Conservation (phyloP, 2,888 invertebrate species). For the Caenorhabditis sp. region DNA sequence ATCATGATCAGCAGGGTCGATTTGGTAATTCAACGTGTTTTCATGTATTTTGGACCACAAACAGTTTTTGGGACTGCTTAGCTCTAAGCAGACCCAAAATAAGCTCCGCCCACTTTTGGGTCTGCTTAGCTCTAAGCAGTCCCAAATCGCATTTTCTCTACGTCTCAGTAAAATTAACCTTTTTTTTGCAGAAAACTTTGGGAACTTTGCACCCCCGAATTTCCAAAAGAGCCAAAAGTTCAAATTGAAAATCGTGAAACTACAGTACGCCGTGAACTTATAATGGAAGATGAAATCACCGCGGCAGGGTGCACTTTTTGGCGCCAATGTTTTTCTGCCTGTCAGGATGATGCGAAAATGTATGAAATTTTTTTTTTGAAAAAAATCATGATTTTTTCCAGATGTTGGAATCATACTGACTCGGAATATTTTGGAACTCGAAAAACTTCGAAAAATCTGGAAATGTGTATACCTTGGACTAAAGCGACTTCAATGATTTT, state of each 20-base stretch:
- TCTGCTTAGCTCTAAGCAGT: too few relatives aligned
- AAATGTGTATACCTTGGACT: not conserved
- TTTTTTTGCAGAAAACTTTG: slow-evolving; percentile 15
- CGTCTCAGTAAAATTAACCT: too few relatives aligned
- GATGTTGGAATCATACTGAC: not conserved
- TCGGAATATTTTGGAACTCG: not conserved
- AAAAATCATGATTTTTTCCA: too few relatives aligned
- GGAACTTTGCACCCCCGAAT: slow-evolving; percentile 13
- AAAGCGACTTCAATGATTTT: not conserved
- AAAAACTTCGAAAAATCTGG: not conserved
- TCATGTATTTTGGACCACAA: not conserved
- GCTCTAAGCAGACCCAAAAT: not conserved
- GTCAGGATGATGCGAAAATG: slow-evolving; percentile 24
- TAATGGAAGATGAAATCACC: slow-evolving; percentile 28
- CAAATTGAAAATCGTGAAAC: not conserved
- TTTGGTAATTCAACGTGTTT: too few relatives aligned
- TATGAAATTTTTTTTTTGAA: slow-evolving; percentile 2
- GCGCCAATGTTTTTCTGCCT: slow-evolving; percentile 33
- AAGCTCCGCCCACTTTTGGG: not conserved
- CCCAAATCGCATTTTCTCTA: too few relatives aligned
- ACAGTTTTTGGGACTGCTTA: not conserved
- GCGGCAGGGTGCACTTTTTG: slow-evolving; percentile 33
- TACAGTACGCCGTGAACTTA: not conserved
- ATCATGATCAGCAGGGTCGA: too few relatives aligned
- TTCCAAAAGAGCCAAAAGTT: not conserved